These are phyloP conservation scores for Brachycybe producta DNA, from an alignment of 2,888 invertebrate genomes.

Conservation along the genomic window DNA sequence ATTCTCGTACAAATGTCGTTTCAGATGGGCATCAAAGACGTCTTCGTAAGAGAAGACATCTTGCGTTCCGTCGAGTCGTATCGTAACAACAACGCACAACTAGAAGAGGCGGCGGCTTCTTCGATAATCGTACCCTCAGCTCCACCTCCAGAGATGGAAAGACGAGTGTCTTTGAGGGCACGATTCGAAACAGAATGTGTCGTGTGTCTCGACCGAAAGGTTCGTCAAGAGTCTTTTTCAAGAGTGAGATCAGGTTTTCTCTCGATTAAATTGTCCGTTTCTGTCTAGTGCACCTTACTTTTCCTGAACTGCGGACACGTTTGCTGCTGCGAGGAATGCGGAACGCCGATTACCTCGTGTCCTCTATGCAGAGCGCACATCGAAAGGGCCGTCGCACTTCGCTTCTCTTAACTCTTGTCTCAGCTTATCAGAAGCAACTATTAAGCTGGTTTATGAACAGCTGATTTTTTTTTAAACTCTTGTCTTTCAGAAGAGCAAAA, in stretches of 20 bases:
- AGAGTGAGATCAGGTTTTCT: too few species aligned
- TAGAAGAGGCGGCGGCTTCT: background rate
- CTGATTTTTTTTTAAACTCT: too few species aligned
- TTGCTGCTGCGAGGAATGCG: conserved; percentile 63
- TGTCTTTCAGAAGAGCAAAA: too few species aligned
- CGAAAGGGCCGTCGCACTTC: conserved; percentile 25
- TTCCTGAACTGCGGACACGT: conserved; percentile 80
- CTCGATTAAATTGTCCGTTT: conserved; percentile 1
- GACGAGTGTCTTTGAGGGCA: conserved; percentile 7
- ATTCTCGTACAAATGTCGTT: background rate
- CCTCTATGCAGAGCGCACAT: conserved; percentile 65
- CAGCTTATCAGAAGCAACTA: background rate
- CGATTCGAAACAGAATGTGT: conserved; percentile 54
- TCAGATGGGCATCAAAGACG: conserved; percentile 5
- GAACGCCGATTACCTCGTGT: conserved; percentile 47
- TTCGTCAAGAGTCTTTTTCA: conserved; percentile 34
- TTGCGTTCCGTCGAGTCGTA: too few species aligned
- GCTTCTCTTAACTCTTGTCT: background rate
- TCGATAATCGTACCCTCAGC: conserved; percentile 21
- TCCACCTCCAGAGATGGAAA: background rate
- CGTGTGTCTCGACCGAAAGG: conserved; percentile 62
- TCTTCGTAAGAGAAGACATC: conserved; percentile 1
- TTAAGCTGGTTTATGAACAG: too few species aligned
- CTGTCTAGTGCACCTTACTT: conserved; percentile 52
- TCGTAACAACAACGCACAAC: background rate